Conservation (phyloP, 1,140 invertebrate genomes). For the Metaphire vulgaris region DNA sequence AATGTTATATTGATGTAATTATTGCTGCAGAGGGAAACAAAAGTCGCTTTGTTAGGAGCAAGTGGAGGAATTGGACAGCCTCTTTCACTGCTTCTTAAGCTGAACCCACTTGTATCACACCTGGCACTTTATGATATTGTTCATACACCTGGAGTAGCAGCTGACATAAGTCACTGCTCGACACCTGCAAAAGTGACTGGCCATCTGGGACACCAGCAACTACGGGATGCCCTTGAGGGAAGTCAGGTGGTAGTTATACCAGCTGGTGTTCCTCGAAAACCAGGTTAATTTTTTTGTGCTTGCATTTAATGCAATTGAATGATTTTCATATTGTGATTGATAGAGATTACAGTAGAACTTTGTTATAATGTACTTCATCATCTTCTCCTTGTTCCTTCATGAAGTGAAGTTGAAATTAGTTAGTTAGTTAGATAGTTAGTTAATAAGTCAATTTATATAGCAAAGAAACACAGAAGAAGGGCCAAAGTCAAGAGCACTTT, state of each 20-base stretch:
- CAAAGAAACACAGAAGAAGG: no score
- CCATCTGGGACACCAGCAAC: constrained; percentile 68
- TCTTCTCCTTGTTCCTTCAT: not conserved
- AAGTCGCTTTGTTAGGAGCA: constrained; percentile 92
- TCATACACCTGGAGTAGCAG: constrained; percentile 90
- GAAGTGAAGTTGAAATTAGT: not conserved
- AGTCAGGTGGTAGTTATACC: constrained; percentile 89
- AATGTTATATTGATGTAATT: not conserved
- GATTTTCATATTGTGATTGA: no score
- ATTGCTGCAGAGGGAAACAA: constrained; percentile 47
- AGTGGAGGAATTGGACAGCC: constrained; percentile 97
- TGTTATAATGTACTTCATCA: not conserved
- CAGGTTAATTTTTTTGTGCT: constrained; percentile 66
- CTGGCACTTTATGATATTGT: constrained; percentile 88
- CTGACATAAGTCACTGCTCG: constrained; percentile 95
- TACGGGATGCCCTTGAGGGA: constrained; percentile 62
- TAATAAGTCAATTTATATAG: no score
- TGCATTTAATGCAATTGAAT: no score
- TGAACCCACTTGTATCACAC: constrained; percentile 73
- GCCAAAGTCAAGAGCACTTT: no score
- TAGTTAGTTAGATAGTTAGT: no score
- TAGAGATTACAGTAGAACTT: not conserved
- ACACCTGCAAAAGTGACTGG: constrained; percentile 74
- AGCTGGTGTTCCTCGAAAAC: constrained; percentile 94
- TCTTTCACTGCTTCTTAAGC: constrained; percentile 86